Evolutionary conservation across 1,140 invertebrate species (phyloP).

Genomic region (Drosophila arawakana): DNA sequence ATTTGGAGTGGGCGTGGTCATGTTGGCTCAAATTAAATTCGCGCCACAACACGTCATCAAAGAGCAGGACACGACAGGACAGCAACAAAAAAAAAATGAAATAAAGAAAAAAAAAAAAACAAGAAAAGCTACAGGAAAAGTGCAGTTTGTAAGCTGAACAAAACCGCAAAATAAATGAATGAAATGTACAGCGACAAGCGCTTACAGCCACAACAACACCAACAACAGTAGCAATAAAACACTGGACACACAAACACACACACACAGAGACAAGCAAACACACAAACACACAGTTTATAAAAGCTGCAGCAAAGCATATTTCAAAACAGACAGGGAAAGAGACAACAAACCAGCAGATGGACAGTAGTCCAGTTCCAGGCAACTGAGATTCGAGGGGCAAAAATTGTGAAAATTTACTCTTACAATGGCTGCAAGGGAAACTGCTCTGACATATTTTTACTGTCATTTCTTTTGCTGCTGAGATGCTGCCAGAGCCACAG

Average conservation of each 20-base stretch:
- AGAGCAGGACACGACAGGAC: no score
- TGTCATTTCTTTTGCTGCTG: conserved; percentile 58
- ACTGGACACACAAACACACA: conserved; percentile 24
- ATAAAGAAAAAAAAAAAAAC: no score
- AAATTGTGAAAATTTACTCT: conserved; percentile 15
- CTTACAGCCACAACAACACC: conserved; percentile 40
- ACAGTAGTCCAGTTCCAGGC: conserved; percentile 16
- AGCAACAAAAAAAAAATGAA: conserved; percentile 1
- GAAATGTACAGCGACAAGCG: conserved; percentile 60
- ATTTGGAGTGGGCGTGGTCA: conserved; percentile 37
- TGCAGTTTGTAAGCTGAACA: conserved; percentile 55
- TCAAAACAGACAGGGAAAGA: conserved; percentile 25
- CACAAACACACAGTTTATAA: conserved; percentile 34
- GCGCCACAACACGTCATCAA: conserved; percentile 17
- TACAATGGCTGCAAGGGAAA: conserved; percentile 47
- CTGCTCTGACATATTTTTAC: conserved; percentile 70
- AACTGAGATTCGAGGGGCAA: neutral
- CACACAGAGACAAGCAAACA: no score
- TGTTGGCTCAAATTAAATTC: conserved; percentile 43
- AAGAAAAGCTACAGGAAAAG: conserved; percentile 42
- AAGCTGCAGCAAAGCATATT: conserved; percentile 50
- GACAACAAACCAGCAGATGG: conserved; percentile 26
- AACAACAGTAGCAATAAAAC: conserved; percentile 5
- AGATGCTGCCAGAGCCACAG: conserved; percentile 18
- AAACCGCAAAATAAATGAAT: conserved; percentile 79